Conservation (phyloP, 2,888 invertebrate genomes). For the Pachydiplax longipennis region DNA sequence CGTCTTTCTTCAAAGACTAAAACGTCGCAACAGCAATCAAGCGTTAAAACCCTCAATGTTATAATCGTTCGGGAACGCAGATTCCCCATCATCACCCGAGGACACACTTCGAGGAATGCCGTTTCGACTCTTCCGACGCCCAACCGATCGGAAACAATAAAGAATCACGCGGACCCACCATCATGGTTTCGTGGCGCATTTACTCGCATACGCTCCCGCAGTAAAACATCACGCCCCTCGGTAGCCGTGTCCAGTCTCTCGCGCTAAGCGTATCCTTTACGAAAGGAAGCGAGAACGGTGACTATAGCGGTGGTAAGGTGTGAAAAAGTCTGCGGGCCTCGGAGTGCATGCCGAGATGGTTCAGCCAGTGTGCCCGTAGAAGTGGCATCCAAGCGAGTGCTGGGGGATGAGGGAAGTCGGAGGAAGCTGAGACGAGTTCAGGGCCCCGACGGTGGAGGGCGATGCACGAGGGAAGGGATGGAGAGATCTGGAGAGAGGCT, state of each 20-base stretch:
- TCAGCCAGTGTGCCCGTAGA: not conserved
- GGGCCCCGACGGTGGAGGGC: slow-evolving; percentile 30
- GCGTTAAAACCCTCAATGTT: not conserved
- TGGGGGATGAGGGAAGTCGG: not conserved
- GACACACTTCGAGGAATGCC: not conserved
- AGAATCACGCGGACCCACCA: not conserved
- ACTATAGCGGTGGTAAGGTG: slow-evolving; percentile 13
- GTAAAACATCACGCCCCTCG: not conserved
- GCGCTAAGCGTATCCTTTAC: not conserved
- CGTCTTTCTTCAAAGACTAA: not conserved
- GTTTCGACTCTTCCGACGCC: not conserved
- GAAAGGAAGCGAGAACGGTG: not conserved
- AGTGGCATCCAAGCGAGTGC: not conserved
- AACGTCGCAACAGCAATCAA: not conserved
- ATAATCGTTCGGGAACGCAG: not conserved
- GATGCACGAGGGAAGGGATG: slow-evolving; percentile 13
- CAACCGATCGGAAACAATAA: not conserved
- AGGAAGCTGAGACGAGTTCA: slow-evolving; percentile 10
- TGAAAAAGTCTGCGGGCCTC: slow-evolving; percentile 4
- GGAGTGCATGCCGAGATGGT: not conserved
- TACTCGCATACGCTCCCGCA: not conserved
- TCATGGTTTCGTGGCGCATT: not conserved
- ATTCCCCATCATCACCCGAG: not conserved
- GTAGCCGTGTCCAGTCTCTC: not conserved
- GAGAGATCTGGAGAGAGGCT: not conserved